Conservation (phyloP, 1,140 invertebrate species). For the Lepidurus apus region DNA sequence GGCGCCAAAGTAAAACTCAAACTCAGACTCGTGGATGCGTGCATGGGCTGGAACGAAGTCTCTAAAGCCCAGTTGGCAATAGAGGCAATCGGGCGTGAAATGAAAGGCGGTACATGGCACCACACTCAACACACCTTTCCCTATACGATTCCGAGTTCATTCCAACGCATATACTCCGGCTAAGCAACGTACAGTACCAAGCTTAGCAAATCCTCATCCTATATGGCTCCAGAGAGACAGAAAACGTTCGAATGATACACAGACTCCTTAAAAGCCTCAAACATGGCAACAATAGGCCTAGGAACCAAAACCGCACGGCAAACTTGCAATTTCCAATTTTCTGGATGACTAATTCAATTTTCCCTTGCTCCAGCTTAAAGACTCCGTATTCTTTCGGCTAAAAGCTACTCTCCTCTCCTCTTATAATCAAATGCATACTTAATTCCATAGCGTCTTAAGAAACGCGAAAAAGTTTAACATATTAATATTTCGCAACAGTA, state of each 20-base stretch:
- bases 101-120: slow-evolving; percentile 18
- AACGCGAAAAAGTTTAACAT: too few species aligned
- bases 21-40: background rate
- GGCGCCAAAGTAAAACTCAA: background rate
- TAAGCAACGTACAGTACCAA: background rate
- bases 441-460: too few species aligned
- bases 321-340: slow-evolving; percentile 19
- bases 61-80: slow-evolving; percentile 14
- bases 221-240: background rate
- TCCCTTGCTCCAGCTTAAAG: background rate
- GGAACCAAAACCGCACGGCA: slow-evolving; percentile 4
- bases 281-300: background rate
- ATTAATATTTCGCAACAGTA: too few species aligned
- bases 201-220: background rate
- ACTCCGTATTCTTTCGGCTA: background rate
- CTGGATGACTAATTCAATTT: slow-evolving; percentile 7
- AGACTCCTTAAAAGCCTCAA: background rate
- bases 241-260: background rate
- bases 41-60: background rate
- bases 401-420: too few species aligned
- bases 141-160: background rate
- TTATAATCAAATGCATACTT: too few species aligned
- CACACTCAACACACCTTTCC: slow-evolving; percentile 1
- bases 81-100: slow-evolving; percentile 17
- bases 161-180: background rate